Percentiles rank a stretch among this genome's conserved stretches.
Evolutionary conservation across 2,797 vertebrate genomes (phyloP).

Genomic region (Takifugu rubripes): DNA sequence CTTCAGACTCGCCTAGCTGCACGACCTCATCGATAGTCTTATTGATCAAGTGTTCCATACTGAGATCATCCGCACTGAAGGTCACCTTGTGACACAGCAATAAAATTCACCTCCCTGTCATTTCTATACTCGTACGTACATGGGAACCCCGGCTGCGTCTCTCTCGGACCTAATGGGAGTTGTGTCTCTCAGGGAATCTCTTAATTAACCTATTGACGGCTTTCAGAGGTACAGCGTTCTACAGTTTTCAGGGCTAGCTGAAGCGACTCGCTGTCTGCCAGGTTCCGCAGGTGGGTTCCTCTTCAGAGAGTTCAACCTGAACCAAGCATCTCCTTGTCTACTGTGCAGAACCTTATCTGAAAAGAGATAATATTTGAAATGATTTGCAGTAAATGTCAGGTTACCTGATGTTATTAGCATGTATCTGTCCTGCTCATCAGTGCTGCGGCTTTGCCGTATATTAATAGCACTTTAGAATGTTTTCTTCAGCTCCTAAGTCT

Average conservation of each 20-base stretch:
- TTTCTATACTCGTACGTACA: conserved; percentile 20
- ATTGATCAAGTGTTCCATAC: background rate
- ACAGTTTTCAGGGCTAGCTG: conserved; percentile 26
- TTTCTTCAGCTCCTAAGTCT: conserved; percentile 31
- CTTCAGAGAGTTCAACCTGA: background rate
- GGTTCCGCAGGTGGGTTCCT: conserved; percentile 20
- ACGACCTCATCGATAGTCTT: conserved; percentile 7
- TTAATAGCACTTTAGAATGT: conserved; percentile 15
- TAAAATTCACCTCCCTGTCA: conserved; percentile 8
- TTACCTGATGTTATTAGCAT: too few species aligned
- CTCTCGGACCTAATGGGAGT: conserved; percentile 43
- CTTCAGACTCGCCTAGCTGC: background rate
- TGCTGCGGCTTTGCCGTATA: conserved; percentile 2
- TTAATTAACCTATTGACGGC: conserved; percentile 66
- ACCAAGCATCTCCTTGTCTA: too few species aligned
- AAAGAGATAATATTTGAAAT: too few species aligned
- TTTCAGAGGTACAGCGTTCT: conserved; percentile 30
- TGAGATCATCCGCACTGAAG: background rate
- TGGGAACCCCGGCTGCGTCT: conserved; percentile 27
- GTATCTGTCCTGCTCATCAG: too few species aligned
- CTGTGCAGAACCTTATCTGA: too few species aligned
- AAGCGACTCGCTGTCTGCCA: conserved; percentile 9
- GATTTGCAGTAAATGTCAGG: too few species aligned
- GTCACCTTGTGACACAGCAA: too few species aligned
- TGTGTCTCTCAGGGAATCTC: conserved; percentile 41